Conservation (phyloP, 2,888 invertebrate genomes). For the Teleogryllus oceanicus region DNA sequence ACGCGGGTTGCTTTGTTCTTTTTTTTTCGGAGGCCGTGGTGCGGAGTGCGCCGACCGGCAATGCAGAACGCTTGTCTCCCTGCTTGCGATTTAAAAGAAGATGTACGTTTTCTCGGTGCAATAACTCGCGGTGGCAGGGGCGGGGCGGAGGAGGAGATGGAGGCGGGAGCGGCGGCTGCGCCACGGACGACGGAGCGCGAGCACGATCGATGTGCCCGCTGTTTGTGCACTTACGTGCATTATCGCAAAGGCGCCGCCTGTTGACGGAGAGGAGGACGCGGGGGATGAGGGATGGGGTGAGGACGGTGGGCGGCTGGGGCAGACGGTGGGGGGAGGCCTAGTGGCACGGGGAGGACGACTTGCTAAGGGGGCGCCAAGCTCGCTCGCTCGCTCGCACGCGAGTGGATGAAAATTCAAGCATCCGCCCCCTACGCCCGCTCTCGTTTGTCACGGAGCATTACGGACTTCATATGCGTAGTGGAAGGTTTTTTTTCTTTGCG, state of each 20-base stretch:
- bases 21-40: not conserved
- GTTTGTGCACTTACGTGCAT: constrained; percentile 18
- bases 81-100: not conserved
- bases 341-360: not conserved
- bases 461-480: not conserved
- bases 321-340: not conserved
- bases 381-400: not conserved
- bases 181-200: not conserved
- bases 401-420: not conserved
- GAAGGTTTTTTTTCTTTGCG: not conserved
- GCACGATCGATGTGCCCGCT: not conserved
- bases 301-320: not conserved
- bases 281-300: not conserved
- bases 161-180: not conserved
- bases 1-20: not conserved
- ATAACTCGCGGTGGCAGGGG: not conserved
- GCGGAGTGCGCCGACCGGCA: not conserved
- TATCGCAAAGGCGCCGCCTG: constrained; percentile 6
- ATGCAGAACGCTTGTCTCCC: not conserved
- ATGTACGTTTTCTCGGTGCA: not conserved
- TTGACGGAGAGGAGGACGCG: not conserved
- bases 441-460: constrained; percentile 5
- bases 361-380: not conserved
- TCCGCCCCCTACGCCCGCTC: not conserved
- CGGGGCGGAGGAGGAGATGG: not conserved